Percentiles rank a stretch among this genome's conserved stretches.
phyloP scores from a whole-genome alignment of 2,797 vertebrate genomes.

The Lacerta agilis region DNA sequence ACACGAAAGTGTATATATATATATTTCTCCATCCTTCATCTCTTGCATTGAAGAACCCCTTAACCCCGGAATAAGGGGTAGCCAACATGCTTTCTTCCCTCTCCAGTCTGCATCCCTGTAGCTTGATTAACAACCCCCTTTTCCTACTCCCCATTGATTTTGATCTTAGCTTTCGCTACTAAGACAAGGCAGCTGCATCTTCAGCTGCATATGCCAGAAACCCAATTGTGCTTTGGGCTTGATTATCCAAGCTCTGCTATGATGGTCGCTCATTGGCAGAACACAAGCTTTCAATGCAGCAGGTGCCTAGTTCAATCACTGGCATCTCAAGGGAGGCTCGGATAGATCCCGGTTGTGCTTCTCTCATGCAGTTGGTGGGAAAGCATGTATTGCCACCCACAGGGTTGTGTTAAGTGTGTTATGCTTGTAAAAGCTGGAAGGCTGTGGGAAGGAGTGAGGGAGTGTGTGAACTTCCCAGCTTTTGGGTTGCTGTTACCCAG shows the following conservation, averaged over 20 bases:
- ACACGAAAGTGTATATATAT: constrained; percentile 54
- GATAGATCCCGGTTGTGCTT: background rate
- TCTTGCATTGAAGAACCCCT: constrained; percentile 53
- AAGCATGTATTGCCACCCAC: too few relatives aligned
- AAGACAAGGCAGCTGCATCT: background rate
- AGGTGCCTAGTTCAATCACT: background rate
- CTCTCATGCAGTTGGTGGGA: too few relatives aligned
- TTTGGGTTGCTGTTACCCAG: too few relatives aligned
- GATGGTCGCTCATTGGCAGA: background rate
- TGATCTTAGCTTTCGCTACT: constrained; percentile 15
- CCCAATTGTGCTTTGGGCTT: background rate
- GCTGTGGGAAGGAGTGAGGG: too few relatives aligned
- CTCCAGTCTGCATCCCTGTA: background rate
- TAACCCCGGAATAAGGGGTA: constrained; percentile 20
- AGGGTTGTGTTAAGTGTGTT: too few relatives aligned
- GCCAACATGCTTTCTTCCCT: constrained; percentile 34
- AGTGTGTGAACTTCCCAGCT: too few relatives aligned
- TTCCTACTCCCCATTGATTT: background rate
- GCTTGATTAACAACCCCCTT: constrained; percentile 8
- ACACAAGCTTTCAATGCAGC: background rate
- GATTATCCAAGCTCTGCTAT: background rate
- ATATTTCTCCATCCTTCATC: constrained; percentile 66
- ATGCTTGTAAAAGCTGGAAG: too few relatives aligned
- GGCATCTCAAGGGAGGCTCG: background rate
- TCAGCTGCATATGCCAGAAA: background rate